phyloP scores from a whole-genome alignment of 2,888 invertebrate species.

The Limenitis camilla region DNA sequence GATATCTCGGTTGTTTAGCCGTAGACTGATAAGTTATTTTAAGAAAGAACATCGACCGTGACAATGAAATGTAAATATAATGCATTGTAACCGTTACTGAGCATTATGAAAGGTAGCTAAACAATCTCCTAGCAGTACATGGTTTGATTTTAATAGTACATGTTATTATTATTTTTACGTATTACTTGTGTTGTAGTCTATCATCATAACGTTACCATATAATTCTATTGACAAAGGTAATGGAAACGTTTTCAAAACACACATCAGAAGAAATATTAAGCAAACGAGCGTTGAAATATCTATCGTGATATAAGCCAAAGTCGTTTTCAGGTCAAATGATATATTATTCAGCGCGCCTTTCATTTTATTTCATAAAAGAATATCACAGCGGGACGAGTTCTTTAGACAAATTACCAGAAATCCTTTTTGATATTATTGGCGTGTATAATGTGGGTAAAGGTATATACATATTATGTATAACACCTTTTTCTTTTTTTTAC shows the following conservation, averaged over 20 bases:
- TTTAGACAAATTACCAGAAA: constrained; percentile 9
- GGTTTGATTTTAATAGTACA: too few species aligned
- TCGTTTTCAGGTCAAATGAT: constrained; percentile 11
- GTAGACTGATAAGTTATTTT: too few species aligned
- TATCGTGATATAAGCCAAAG: neutral
- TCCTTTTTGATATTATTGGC: constrained; percentile 5
- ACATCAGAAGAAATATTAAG: constrained; percentile 4
- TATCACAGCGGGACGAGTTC: constrained; percentile 12
- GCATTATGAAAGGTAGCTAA: too few species aligned
- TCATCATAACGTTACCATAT: neutral
- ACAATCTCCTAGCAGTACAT: too few species aligned
- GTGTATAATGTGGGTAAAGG: neutral
- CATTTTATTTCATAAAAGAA: constrained; percentile 15
- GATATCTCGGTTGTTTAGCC: too few species aligned
- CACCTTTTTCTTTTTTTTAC: too few species aligned
- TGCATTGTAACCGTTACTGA: too few species aligned
- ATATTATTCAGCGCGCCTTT: constrained; percentile 13
- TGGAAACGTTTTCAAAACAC: neutral
- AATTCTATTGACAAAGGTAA: constrained; percentile 1
- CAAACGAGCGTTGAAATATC: constrained; percentile 4
- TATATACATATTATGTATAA: too few species aligned
- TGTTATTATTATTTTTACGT: too few species aligned
- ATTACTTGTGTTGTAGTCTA: too few species aligned
- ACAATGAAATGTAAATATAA: too few species aligned
- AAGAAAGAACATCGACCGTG: too few species aligned